Percentiles rank a stretch among this genome's conserved stretches.
Conservation (phyloP, 2,797 vertebrate species). For the Chelonia mydas region DNA sequence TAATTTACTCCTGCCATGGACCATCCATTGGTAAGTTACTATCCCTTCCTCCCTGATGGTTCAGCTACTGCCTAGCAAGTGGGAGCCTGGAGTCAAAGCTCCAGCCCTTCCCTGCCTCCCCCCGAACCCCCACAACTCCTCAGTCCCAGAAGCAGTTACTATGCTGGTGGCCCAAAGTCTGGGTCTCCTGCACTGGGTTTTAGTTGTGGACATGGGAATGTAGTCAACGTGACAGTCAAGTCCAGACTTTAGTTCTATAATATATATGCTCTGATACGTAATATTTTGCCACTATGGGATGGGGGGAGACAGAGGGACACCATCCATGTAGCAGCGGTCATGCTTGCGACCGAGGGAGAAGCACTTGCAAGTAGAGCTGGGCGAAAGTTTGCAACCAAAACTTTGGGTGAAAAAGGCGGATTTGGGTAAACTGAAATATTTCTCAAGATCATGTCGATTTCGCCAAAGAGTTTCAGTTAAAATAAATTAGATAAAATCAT, state of each 20-base stretch:
- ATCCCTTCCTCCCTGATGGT: not conserved
- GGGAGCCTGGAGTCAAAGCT: not conserved
- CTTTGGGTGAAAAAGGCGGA: not conserved
- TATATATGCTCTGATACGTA: not conserved
- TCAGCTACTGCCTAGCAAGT: not conserved
- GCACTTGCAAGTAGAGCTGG: not conserved
- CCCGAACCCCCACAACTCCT: not conserved
- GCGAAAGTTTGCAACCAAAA: not conserved
- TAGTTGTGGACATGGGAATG: not conserved
- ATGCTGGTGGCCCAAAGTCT: not conserved
- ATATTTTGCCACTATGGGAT: not conserved
- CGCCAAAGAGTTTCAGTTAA: not conserved
- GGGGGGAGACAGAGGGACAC: not conserved
- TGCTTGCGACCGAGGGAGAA: not conserved
- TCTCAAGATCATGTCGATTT: not conserved
- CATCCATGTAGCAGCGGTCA: not conserved
- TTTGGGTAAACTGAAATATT: not conserved
- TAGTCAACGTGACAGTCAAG: not conserved
- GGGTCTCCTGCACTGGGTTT: rapidly evolving
- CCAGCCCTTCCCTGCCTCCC: not conserved
- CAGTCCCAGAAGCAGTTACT: not conserved
- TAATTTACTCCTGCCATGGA: not conserved
- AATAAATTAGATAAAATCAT: not conserved
- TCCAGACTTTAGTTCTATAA: not conserved
- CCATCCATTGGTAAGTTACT: not conserved